A percentile compares a stretch with the other conserved stretches of the same genome.
Conservation (phyloP, 1,140 invertebrate genomes). For the Ruditapes philippinarum region DNA sequence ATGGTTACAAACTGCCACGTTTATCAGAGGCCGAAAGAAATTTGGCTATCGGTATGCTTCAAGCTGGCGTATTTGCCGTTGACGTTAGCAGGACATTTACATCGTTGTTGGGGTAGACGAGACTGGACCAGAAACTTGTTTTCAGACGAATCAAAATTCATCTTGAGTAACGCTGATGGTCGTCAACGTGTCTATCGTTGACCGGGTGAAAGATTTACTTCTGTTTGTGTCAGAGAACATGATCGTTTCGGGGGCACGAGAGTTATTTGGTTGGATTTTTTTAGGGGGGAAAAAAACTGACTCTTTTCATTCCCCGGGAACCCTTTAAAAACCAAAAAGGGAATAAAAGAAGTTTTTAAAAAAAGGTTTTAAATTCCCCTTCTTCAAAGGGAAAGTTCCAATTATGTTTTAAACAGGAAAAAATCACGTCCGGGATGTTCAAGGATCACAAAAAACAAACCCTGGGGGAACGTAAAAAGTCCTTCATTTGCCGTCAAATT, state of each 20-base stretch:
- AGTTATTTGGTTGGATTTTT: neutral
- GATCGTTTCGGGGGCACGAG: conserved; percentile 1
- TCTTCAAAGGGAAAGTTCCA: too few relatives aligned
- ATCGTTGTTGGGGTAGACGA: neutral
- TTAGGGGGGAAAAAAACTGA: too few relatives aligned
- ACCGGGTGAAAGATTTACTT: neutral
- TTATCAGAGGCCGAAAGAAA: conserved; percentile 35
- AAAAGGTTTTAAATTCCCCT: too few relatives aligned
- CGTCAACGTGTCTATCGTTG: conserved; percentile 34
- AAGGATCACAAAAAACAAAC: too few relatives aligned
- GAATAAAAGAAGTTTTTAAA: too few relatives aligned
- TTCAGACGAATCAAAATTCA: conserved; percentile 43
- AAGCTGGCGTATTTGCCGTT: conserved; percentile 5
- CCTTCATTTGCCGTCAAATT: too few relatives aligned
- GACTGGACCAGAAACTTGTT: conserved; percentile 32
- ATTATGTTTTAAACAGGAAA: too few relatives aligned
- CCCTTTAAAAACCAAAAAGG: too few relatives aligned
- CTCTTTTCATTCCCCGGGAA: too few relatives aligned
- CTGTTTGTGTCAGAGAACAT: conserved; percentile 20
- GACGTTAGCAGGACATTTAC: conserved; percentile 27
- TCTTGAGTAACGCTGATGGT: conserved; percentile 24
- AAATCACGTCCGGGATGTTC: too few relatives aligned
- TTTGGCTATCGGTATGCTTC: neutral
- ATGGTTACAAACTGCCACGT: neutral
- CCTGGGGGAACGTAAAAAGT: too few relatives aligned